Evolutionary conservation across 1,140 invertebrate genomes (phyloP).

Genomic region (Venustaconcha ellipsiformis): DNA sequence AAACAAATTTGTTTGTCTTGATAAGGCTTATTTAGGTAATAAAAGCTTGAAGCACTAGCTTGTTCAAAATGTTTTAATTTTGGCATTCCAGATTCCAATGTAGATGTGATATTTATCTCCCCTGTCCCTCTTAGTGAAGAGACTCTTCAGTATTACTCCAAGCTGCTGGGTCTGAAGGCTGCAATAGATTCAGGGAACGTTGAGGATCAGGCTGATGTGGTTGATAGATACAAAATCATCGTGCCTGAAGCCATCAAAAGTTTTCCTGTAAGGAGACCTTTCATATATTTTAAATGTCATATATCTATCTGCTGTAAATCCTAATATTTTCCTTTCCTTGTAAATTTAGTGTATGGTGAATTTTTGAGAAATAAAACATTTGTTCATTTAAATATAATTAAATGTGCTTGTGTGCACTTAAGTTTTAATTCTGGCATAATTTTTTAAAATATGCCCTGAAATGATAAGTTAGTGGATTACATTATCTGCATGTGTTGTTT

Average conservation of each 20-base stretch:
- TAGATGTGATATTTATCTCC: conserved; percentile 69
- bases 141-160: conserved; percentile 68
- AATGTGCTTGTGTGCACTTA: too few species aligned
- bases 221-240: conserved; percentile 66
- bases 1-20: not conserved
- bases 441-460: too few species aligned
- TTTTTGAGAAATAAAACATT: too few species aligned
- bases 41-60: not conserved
- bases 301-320: too few species aligned
- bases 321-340: too few species aligned
- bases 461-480: too few species aligned
- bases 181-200: conserved; percentile 64
- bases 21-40: not conserved
- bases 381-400: too few species aligned
- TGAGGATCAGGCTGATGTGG: conserved; percentile 62
- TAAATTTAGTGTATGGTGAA: too few species aligned
- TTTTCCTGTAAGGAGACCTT: conserved; percentile 64
- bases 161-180: conserved; percentile 63
- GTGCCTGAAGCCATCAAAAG: conserved; percentile 68
- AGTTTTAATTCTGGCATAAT: too few species aligned
- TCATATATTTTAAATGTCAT: not conserved
- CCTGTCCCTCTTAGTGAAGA: conserved; percentile 68
- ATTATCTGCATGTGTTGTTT: too few species aligned
- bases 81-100: conserved; percentile 65
- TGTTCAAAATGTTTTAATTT: not conserved